Evolutionary conservation across 2,888 invertebrate genomes (phyloP).

Genomic region (Hyposoter dolosus): DNA sequence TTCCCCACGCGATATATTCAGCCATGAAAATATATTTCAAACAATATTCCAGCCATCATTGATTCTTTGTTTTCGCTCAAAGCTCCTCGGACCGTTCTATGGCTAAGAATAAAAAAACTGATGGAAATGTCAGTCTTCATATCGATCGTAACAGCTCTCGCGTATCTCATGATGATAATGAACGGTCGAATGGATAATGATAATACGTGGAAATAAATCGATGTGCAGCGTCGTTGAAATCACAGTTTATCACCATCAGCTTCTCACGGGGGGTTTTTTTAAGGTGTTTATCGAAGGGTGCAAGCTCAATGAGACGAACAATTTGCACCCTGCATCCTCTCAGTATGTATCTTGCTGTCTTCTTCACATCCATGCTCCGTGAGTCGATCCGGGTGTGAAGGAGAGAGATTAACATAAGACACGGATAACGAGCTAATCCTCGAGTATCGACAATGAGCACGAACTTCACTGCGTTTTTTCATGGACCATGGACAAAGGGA

Average conservation of each 20-base stretch:
- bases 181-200: background rate
- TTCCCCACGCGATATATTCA: constrained; percentile 40
- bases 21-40: constrained; percentile 39
- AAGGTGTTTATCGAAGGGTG: constrained; percentile 64
- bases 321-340: constrained; percentile 9
- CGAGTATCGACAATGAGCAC: constrained; percentile 75
- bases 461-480: constrained; percentile 67
- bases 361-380: constrained; percentile 68
- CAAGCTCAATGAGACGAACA: constrained; percentile 62
- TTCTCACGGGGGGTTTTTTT: constrained; percentile 70
- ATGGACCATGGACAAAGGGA: constrained; percentile 10
- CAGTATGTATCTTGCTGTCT: constrained; percentile 51
- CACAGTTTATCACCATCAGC: constrained; percentile 19
- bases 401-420: constrained; percentile 77
- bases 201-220: background rate
- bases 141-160: background rate
- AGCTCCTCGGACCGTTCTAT: background rate
- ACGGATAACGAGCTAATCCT: constrained; percentile 79
- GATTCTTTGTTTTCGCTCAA: constrained; percentile 37
- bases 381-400: constrained; percentile 75
- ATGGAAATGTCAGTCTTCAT: background rate
- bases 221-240: background rate
- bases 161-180: background rate
- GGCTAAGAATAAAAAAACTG: background rate
- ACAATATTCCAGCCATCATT: constrained; percentile 36